These are phyloP conservation scores for Enteromius fasciolatus DNA, from an alignment of 2,797 vertebrate species.

Conservation along the genomic window DNA sequence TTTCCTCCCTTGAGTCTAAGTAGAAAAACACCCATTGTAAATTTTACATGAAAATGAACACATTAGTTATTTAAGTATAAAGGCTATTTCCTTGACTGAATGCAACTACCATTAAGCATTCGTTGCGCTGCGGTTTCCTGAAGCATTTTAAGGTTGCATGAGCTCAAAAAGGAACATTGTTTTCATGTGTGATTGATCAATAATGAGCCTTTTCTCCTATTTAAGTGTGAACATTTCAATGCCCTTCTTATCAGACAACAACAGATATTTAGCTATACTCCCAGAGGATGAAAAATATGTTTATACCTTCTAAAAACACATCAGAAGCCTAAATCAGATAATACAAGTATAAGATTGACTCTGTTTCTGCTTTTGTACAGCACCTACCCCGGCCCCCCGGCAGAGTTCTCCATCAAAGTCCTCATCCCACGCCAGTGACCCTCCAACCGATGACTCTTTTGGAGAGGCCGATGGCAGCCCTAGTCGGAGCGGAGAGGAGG, in stretches of 20 bases:
- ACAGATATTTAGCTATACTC: constrained; percentile 12
- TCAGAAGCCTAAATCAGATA: constrained; percentile 39
- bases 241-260: neutral
- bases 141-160: constrained; percentile 24
- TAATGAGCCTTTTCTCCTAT: constrained; percentile 26
- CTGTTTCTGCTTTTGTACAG: constrained; percentile 68
- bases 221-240: constrained; percentile 32
- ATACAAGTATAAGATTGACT: constrained; percentile 41
- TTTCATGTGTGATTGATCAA: constrained; percentile 34
- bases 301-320: constrained; percentile 26
- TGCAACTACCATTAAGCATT: neutral
- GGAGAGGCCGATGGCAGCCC: constrained; percentile 95
- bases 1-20: neutral
- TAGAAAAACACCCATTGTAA: neutral
- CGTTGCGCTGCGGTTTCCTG: neutral
- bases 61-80: neutral
- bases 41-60: neutral
- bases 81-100: neutral
- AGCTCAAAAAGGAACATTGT: constrained; percentile 14
- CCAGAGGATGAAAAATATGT: constrained; percentile 33
- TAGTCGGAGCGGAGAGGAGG: constrained; percentile 93
- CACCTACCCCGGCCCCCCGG: constrained; percentile 93
- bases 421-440: constrained; percentile 90
- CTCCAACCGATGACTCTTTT: constrained; percentile 89
- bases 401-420: constrained; percentile 96